Base-by-base conservation (phyloP, 2,113 vertebrate species). In the Syrrhaptes paradoxus region DNA sequence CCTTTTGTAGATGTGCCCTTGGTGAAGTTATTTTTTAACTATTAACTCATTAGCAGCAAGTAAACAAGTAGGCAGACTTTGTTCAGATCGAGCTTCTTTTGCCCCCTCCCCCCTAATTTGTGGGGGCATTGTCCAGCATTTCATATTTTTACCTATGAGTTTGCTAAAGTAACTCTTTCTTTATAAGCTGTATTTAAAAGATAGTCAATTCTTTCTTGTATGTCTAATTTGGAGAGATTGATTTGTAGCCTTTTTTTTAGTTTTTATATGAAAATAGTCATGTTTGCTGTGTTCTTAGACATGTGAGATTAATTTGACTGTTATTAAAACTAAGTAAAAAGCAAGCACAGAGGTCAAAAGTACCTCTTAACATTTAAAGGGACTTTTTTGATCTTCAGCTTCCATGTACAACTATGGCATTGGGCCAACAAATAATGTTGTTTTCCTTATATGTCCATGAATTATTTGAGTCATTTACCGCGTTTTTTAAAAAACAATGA, bases 41-140 rank as follows among this genome's bases (percentile, higher is more conserved):
- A 51, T 93, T 95, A 95, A 95, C 85, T 90, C 52, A 54, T 93
- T 90, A 87, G 75, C 73, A 86, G 66, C 72, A 90, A 86, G 86
- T 95, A 96, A 97, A 96, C 94, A 96, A 76, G 65, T 52, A 78
- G 46, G 29, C 94, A 97, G 97, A 97, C 95, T 96, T 97, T 96
- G 96, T 68, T 87, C 96, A 34, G 46, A 8, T 29, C 4, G 8
- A 58, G 51, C 34, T 80, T 87, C 63, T 78, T 13, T 11, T 19
- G 10, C 25, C 34, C 25, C 19, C n/a, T 20, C 19, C 13, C 24
- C 9, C 18, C 26, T 4, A 9, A 5, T 82, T 72, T 90, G 63
- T 79, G 22, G n/a, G 10, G 18, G 41, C 65, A 15, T 32, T 93
- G 52, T 73, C 54, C 22, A 54, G 59, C 9, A 20, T 80, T 85